Evolutionary conservation across 2,888 invertebrate genomes (phyloP), one percentile per base, ranked within the genome.

Genomic region (Conops quadrifasciatus): DNA sequence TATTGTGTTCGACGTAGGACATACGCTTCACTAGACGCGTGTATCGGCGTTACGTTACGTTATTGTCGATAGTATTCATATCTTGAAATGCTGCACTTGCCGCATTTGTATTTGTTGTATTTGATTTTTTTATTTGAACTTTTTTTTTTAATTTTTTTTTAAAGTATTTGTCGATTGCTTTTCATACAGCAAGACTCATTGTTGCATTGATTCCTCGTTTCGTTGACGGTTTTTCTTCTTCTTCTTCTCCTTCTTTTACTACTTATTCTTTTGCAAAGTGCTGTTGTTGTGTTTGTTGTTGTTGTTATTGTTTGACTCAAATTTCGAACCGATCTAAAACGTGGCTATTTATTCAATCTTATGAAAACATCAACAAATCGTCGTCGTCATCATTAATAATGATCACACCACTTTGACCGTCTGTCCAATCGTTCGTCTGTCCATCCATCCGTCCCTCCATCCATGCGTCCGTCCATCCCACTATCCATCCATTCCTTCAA

Each of bases 371-470:
- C 84, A 83, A 83, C 83, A 83, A 84, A 84, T 83, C 84, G 83
- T 82, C 83, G 83, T 82, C 82, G 83, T 82, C 83, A 83, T 83
- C 84, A 84, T 83, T 83, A 83, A 83, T 83, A 83, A 83, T 81
- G 81, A 83, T 84, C 83, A 82, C 80, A 80, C 78, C 67, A 72
- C 66, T 66, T 59, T 21, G 64, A 36, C n/a, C 56, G 62, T 49
- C 60, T 60, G 67, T 43, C 64, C 26, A 13, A 7, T 36, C 9
- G 36, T 13, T 4, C 16, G 64, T 47, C 28, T 16, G 47, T 36
- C 19, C 16, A 49, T 49, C 58, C 19, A 21, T 28, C n/a, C 26
- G 47, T 1, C 2, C 15, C 3, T 9, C 47, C 45, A 47, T 2
- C 19, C 43, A 45, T 26, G 63, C 21, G 43, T n/a, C 3, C 19